Percentiles rank a stretch among this genome's conserved stretches.
Conservation (phyloP, 2,888 invertebrate species). For the Heteromurus nitidus region DNA sequence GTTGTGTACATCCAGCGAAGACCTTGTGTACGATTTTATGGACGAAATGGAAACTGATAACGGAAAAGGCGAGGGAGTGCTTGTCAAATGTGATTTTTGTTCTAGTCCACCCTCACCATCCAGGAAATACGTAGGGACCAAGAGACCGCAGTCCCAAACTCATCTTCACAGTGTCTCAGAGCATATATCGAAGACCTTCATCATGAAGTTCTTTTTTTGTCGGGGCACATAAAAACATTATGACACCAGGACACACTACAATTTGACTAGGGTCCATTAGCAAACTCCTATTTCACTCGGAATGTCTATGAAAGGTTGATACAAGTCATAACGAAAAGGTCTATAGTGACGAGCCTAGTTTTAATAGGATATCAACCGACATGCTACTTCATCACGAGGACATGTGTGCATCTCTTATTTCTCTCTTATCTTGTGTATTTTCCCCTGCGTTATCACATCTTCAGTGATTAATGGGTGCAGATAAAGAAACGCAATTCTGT, state of each 20-base stretch:
- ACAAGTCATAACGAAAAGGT: not conserved
- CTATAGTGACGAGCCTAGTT: not conserved
- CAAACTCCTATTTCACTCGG: not conserved
- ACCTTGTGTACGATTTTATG: no score
- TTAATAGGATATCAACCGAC: not conserved
- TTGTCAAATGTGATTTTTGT: no score
- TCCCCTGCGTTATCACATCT: not conserved
- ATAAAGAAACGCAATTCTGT: conserved; percentile 16
- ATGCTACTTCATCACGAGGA: not conserved
- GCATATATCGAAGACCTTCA: not conserved
- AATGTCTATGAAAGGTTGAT: not conserved
- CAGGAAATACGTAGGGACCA: no score
- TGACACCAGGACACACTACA: not conserved
- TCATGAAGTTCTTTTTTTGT: not conserved
- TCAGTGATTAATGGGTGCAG: conserved; percentile 11
- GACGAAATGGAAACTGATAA: no score
- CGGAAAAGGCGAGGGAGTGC: no score
- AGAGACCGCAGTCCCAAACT: no score
- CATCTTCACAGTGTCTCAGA: no score
- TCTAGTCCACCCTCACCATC: no score
- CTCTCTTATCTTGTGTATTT: conserved; percentile 8
- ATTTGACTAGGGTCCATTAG: conserved; percentile 2
- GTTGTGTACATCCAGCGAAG: no score
- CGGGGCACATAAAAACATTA: not conserved
- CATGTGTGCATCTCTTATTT: not conserved